phyloP scores from a whole-genome alignment of 1,140 invertebrate species.

The Sitobion miscanthi region DNA sequence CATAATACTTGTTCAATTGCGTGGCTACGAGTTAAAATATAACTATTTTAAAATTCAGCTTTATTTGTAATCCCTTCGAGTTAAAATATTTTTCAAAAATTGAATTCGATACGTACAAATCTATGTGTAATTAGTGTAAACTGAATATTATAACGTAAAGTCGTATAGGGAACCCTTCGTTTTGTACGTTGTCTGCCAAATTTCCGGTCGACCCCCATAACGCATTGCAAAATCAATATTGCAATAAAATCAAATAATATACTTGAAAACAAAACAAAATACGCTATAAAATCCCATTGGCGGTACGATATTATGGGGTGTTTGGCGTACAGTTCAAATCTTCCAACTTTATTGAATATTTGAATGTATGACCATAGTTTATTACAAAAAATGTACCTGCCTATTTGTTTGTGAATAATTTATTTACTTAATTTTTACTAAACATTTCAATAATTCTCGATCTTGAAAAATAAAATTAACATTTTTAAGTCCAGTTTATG shows the following conservation, averaged over 20 bases:
- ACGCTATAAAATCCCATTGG: not conserved
- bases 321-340: not conserved
- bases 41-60: not conserved
- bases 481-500: not conserved
- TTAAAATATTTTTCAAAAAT: not conserved
- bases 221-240: slow-evolving; percentile 35
- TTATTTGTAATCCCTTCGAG: not conserved
- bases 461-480: too few relatives aligned
- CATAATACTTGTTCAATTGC: not conserved
- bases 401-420: not conserved
- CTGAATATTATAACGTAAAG: not conserved
- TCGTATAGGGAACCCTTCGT: not conserved
- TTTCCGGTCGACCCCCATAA: slow-evolving; percentile 28
- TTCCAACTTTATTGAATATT: not conserved
- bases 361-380: not conserved
- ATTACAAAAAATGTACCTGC: not conserved
- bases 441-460: too few relatives aligned
- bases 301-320: not conserved
- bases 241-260: slow-evolving; percentile 23
- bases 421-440: not conserved
- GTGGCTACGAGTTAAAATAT: not conserved
- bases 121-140: not conserved
- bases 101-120: not conserved
- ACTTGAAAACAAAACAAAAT: not conserved
- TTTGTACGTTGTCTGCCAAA: slow-evolving; percentile 18